phyloP scores from a whole-genome alignment of 37 sponge, comb jelly and placozoan species.

The Ianthella basta region DNA sequence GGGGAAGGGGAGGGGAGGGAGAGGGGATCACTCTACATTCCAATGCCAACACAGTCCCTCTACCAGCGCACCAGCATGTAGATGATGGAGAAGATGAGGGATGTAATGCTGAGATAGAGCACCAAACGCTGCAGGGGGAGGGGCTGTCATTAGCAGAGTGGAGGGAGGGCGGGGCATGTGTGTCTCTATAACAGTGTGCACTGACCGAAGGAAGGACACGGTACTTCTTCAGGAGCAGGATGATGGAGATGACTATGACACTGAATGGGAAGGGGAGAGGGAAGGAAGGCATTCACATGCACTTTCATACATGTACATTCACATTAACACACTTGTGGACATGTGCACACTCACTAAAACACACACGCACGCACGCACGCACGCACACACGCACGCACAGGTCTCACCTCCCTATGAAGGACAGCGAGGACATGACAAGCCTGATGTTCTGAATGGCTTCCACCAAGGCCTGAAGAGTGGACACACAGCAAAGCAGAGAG shows the following conservation, averaged over 20 bases:
- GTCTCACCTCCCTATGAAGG: slow-evolving; percentile 22
- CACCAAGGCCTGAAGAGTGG: background rate
- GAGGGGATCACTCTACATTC: background rate
- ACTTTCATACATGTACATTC: slow-evolving; percentile 47
- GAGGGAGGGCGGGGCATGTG: too few relatives aligned
- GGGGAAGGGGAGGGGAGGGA: background rate
- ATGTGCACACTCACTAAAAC: slow-evolving; percentile 61
- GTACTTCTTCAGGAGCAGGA: slow-evolving; percentile 18
- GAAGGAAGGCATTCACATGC: slow-evolving; percentile 12
- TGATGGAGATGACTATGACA: background rate
- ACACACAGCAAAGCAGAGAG: too few relatives aligned
- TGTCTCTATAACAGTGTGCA: background rate
- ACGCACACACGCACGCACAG: slow-evolving; percentile 61
- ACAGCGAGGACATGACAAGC: slow-evolving; percentile 10
- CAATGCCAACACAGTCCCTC: background rate
- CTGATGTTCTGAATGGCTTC: slow-evolving; percentile 12
- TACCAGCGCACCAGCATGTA: slow-evolving; percentile 58
- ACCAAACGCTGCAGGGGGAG: slow-evolving; percentile 52
- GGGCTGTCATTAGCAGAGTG: too few relatives aligned
- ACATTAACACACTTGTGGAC: slow-evolving; percentile 61
- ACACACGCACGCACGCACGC: slow-evolving; percentile 66
- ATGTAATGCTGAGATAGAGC: slow-evolving; percentile 60
- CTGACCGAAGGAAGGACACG: background rate
- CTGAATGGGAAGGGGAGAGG: background rate
- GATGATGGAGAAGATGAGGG: slow-evolving; percentile 65